Evolutionary conservation across 2,113 vertebrate species (phyloP).

Genomic region (Potamarius usumacintae): DNA sequence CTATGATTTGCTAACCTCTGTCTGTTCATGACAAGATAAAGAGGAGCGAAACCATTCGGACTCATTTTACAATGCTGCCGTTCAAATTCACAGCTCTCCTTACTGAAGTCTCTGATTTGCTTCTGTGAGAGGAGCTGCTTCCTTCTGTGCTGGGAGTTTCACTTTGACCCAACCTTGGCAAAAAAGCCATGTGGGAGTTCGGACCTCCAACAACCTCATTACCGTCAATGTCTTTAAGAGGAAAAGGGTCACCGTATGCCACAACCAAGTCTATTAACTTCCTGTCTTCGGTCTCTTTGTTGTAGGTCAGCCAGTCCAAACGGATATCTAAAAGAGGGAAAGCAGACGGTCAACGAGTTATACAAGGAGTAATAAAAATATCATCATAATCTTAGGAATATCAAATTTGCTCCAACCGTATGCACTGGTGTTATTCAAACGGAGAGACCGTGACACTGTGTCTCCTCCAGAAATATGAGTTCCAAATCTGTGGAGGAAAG

Average conservation of each 20-base stretch:
- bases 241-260: constrained; percentile 79
- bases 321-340: constrained; percentile 79
- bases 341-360: neutral
- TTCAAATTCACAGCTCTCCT: constrained; percentile 18
- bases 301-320: constrained; percentile 85
- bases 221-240: constrained; percentile 69
- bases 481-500: constrained; percentile 78
- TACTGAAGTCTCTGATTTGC: constrained; percentile 63
- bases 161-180: constrained; percentile 53
- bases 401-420: constrained; percentile 73
- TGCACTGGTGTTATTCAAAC: constrained; percentile 84
- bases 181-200: constrained; percentile 29
- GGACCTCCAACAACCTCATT: constrained; percentile 60
- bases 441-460: constrained; percentile 76
- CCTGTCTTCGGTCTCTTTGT: constrained; percentile 66
- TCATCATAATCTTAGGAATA: neutral
- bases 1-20: neutral
- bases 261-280: constrained; percentile 81
- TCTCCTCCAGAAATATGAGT: constrained; percentile 83
- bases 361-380: neutral
- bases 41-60: neutral
- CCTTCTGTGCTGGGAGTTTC: constrained; percentile 45
- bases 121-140: constrained; percentile 56
- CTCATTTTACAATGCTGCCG: neutral
- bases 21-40: neutral